Evolutionary conservation across 1,140 invertebrate genomes (phyloP), one percentile per base, ranked within the genome.

Genomic region (Gryllus bimaculatus): DNA sequence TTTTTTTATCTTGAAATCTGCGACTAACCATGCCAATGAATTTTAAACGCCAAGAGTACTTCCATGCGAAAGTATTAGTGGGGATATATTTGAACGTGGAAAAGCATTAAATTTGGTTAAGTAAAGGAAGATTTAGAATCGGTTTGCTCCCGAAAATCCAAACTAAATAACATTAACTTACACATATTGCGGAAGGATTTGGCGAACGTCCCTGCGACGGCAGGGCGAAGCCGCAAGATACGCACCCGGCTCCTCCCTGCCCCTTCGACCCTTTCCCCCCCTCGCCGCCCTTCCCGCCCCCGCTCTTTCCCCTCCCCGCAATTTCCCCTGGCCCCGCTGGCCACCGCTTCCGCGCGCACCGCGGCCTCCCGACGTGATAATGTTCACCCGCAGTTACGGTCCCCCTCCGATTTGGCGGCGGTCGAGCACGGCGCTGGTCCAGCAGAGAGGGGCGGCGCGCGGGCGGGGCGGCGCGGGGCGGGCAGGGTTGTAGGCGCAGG

Each of bases 91-190:
- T n/a, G n/a, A n/a, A 66, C 2, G 54, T 66, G 54, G n/a, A 66
- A 66, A 66, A 66, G 54, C 54, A 66, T 66, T 66, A 66, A 18
- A 66, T n/a, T n/a, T n/a, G 54, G 54, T 66, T 66, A 66, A 66
- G 54, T 66, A 66, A 66, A 66, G 54, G 54, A 66, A 66, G 54
- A 66, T 66, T 66, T 66, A 10, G 54, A 66, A 1, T 18, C 54
- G 54, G 54, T 13, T 39, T 39, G 54, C 18, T 18, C 54, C 54
- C 54, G 54, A 10, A 66, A 66, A 66, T 66, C 54, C 18, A 66
- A 66, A 66, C 54, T 66, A 66, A 66, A 66, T 66, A 66, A 66
- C 54, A 66, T 10, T 10, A 66, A 66, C 10, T 66, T 10, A 66
- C 54, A 18, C 54, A 66, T 66, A 66, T 66, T 66, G 54, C 54